These are phyloP conservation scores for Spilosoma lubricipeda DNA, from an alignment of 2,888 invertebrate genomes.

Conservation along the genomic window DNA sequence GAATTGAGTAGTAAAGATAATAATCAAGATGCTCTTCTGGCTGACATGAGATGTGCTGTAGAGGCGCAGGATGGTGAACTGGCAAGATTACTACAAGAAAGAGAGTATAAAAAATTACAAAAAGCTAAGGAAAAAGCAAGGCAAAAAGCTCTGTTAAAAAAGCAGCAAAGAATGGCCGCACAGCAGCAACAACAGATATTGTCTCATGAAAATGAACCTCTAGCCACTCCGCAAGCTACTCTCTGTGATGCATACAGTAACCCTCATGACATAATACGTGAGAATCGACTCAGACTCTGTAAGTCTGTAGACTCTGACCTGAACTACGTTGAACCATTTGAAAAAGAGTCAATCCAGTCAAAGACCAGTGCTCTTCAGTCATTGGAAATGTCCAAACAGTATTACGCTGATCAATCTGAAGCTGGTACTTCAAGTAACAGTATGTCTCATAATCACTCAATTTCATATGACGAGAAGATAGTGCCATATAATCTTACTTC, in stretches of 20 bases:
- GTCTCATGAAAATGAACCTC: slow-evolving; percentile 39
- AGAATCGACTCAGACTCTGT: slow-evolving; percentile 74
- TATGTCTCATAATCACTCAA: slow-evolving; percentile 65
- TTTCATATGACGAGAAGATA: slow-evolving; percentile 69
- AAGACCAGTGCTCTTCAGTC: slow-evolving; percentile 80
- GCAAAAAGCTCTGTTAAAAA: slow-evolving; percentile 80
- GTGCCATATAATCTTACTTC: slow-evolving; percentile 54
- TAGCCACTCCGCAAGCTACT: slow-evolving; percentile 61
- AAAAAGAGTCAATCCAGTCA: slow-evolving; percentile 81
- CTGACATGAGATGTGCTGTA: slow-evolving; percentile 82
- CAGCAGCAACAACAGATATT: slow-evolving; percentile 57
- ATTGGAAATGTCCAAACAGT: slow-evolving; percentile 77
- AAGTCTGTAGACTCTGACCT: slow-evolving; percentile 83
- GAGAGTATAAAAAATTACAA: slow-evolving; percentile 82
- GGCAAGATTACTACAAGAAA: slow-evolving; percentile 77
- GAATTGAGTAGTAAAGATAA: slow-evolving; percentile 75
- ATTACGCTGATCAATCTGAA: slow-evolving; percentile 68
- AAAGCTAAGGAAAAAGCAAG: slow-evolving; percentile 80
- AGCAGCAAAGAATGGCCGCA: slow-evolving; percentile 72
- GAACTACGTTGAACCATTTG: slow-evolving; percentile 83
- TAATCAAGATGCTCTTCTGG: slow-evolving; percentile 72
- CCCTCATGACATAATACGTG: slow-evolving; percentile 77
- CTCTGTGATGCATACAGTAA: slow-evolving; percentile 83
- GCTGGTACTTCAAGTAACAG: slow-evolving; percentile 64
- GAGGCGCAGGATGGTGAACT: slow-evolving; percentile 83